Evolutionary conservation across 2,888 invertebrate genomes (phyloP).

Genomic region (Gonocerus acuteangulatus): DNA sequence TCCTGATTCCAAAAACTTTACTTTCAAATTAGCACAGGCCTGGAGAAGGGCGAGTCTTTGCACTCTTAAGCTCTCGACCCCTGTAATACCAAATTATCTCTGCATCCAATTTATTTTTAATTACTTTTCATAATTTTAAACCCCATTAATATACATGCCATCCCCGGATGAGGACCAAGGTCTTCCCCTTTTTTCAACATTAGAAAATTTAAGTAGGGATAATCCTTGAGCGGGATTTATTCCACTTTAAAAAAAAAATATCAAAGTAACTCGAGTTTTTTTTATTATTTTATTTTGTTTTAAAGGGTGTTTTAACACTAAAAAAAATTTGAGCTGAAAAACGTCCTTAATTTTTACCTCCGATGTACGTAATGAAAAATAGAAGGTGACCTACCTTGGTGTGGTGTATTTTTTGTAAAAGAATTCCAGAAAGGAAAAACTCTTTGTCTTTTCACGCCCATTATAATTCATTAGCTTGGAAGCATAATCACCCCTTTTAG

Average conservation of each 20-base stretch:
- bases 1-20: conserved; percentile 18
- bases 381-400: too few species aligned
- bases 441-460: too few species aligned
- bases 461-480: too few species aligned
- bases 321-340: too few species aligned
- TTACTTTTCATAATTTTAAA: conserved; percentile 30
- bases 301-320: too few species aligned
- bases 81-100: conserved; percentile 25
- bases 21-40: conserved; percentile 4
- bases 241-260: conserved; percentile 20
- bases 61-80: conserved; percentile 16
- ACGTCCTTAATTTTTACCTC: too few species aligned
- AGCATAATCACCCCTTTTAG: too few species aligned
- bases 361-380: too few species aligned
- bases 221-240: conserved; percentile 30
- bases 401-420: too few species aligned
- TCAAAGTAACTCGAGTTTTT: not conserved
- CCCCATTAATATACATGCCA: conserved; percentile 26
- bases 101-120: conserved; percentile 31
- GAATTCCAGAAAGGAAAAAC: too few species aligned
- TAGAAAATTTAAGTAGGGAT: conserved; percentile 25
- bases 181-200: conserved; percentile 15
- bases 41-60: conserved; percentile 8
- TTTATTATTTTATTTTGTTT: too few species aligned
- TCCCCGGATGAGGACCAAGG: not conserved